Evolutionary conservation across 2,888 invertebrate species (phyloP).

Genomic region (Tachina grossa): DNA sequence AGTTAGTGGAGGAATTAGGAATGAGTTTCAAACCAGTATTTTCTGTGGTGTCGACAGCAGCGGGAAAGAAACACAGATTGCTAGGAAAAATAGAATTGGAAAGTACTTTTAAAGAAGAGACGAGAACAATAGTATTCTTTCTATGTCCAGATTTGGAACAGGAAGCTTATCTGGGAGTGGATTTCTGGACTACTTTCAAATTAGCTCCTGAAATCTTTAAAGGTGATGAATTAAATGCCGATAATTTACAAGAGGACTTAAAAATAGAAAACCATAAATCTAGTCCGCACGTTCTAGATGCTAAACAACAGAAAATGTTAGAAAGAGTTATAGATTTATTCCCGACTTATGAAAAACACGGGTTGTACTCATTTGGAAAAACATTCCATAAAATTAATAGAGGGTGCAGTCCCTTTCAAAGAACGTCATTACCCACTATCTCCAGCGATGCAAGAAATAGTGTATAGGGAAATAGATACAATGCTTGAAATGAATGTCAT

Average conservation of each 20-base stretch:
- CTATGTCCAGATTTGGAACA: constrained; percentile 23
- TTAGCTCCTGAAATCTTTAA: constrained; percentile 24
- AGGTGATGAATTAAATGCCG: background rate
- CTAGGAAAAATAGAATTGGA: constrained; percentile 22
- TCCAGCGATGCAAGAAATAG: constrained; percentile 61
- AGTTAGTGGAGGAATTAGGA: constrained; percentile 13
- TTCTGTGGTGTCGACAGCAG: constrained; percentile 24
- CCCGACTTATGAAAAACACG: constrained; percentile 27
- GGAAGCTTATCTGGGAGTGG: constrained; percentile 15
- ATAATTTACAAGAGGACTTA: constrained; percentile 1
- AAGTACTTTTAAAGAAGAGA: background rate
- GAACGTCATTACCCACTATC: constrained; percentile 70
- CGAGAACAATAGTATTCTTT: too few species aligned
- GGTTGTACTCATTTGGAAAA: constrained; percentile 57
- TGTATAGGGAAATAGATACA: constrained; percentile 74
- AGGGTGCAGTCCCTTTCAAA: constrained; percentile 53
- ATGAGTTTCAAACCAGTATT: background rate
- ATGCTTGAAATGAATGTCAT: constrained; percentile 76
- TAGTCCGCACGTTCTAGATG: constrained; percentile 1
- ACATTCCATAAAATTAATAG: constrained; percentile 61
- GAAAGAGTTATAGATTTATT: constrained; percentile 13
- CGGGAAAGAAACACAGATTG: constrained; percentile 10
- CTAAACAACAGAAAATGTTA: background rate
- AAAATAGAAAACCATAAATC: background rate
- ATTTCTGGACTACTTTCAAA: constrained; percentile 21